Conservation (phyloP, 2,888 invertebrate species). For the Drosophila quinaria region DNA sequence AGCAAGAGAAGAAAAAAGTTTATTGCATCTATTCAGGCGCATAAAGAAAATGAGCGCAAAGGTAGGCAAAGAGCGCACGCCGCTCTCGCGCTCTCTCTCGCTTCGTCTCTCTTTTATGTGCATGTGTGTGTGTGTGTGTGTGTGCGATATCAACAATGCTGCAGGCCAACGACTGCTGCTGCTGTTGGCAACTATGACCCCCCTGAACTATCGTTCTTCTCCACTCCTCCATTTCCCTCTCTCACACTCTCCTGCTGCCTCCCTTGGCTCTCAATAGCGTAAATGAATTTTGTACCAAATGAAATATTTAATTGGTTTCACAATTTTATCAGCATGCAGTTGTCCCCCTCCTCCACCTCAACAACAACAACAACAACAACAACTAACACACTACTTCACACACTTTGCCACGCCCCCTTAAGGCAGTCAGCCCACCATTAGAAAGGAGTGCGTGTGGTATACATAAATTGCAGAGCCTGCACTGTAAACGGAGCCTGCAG, state of each 20-base stretch:
- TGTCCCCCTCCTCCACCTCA: not conserved
- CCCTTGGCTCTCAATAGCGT: conserved; percentile 11
- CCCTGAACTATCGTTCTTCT: not conserved
- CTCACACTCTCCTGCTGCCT: not conserved
- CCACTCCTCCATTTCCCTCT: not conserved
- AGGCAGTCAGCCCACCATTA: not conserved
- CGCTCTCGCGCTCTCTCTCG: conserved; percentile 13
- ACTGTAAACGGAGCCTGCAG: conserved; percentile 37
- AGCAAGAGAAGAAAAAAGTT: conserved; percentile 37
- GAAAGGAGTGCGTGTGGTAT: conserved; percentile 33
- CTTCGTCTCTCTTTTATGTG: not conserved
- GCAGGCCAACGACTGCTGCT: conserved; percentile 28
- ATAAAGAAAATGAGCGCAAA: conserved; percentile 79
- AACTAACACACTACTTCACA: not conserved
- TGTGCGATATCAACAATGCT: conserved; percentile 50
- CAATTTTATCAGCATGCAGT: conserved; percentile 39
- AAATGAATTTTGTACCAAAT: conserved; percentile 43
- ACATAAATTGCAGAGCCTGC: conserved; percentile 56
- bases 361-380: not conserved
- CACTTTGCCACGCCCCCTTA: not conserved
- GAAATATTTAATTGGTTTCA: conserved; percentile 52
- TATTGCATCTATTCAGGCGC: conserved; percentile 75
- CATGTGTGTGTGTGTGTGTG: conserved; percentile 13
- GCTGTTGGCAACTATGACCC: not conserved
- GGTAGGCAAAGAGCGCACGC: conserved; percentile 64